Conservation (phyloP, 2,888 invertebrate genomes). For the Erebia ligea region DNA sequence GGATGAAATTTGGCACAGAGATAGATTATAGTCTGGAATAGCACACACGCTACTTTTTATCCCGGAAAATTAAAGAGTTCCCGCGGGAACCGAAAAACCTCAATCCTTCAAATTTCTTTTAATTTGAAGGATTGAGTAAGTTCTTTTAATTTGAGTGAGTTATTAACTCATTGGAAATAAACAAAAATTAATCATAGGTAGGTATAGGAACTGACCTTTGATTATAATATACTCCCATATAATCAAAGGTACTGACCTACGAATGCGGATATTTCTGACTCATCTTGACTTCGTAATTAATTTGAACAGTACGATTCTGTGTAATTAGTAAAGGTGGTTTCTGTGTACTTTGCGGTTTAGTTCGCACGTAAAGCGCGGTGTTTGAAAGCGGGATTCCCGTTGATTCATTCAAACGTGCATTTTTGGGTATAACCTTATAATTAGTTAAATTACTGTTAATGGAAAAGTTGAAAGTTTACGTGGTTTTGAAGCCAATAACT, state of each 20-base stretch:
- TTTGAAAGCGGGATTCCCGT: conserved; percentile 34
- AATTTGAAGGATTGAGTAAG: too few species aligned
- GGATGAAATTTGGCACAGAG: too few species aligned
- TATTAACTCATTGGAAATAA: neutral
- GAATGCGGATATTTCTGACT: conserved; percentile 1
- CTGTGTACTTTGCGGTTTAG: conserved; percentile 29
- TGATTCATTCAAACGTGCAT: conserved; percentile 26
- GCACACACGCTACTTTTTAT: too few species aligned
- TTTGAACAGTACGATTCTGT: neutral
- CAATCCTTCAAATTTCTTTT: too few species aligned
- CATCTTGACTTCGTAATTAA: conserved; percentile 7
- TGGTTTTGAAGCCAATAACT: neutral
- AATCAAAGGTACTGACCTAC: neutral
- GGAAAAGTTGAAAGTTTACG: neutral
- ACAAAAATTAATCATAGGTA: conserved; percentile 11
- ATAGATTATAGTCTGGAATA: too few species aligned
- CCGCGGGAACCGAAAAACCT: too few species aligned
- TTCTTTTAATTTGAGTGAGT: neutral
- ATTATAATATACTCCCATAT: too few species aligned
- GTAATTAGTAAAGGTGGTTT: conserved; percentile 19
- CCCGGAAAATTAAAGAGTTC: too few species aligned
- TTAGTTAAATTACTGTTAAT: neutral
- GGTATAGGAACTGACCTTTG: too few species aligned
- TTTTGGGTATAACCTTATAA: neutral
- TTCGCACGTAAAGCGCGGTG: conserved; percentile 4